These are phyloP conservation scores for Pandemis cinnamomeana DNA, from an alignment of 2,888 invertebrate genomes.

Conservation along the genomic window DNA sequence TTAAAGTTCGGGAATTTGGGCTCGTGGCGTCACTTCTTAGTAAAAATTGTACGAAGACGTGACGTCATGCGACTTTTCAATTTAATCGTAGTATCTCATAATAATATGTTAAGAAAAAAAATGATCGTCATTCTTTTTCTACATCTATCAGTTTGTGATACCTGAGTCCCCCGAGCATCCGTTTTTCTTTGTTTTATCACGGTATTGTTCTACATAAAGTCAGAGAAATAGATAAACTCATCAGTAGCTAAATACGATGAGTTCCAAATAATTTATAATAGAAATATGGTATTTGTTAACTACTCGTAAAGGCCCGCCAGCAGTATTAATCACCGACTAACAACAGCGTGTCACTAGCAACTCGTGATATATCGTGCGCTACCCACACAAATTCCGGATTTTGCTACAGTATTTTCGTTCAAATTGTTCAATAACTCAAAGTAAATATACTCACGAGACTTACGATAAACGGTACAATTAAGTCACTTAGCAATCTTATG, in stretches of 20 bases:
- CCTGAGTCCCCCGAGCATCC: background rate
- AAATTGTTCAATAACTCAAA: slow-evolving; percentile 16
- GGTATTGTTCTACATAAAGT: too few species aligned
- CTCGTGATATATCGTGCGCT: slow-evolving; percentile 31
- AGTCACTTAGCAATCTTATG: background rate
- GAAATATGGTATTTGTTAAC: background rate
- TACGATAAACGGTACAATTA: background rate
- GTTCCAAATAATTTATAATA: slow-evolving; percentile 16
- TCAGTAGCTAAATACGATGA: background rate
- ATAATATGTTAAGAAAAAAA: too few species aligned
- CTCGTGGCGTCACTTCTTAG: too few species aligned
- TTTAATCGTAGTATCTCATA: too few species aligned
- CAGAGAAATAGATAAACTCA: background rate
- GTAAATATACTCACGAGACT: background rate
- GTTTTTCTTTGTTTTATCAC: background rate
- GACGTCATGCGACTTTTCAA: too few species aligned
- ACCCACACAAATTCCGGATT: slow-evolving; percentile 37
- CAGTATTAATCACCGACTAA: slow-evolving; percentile 36
- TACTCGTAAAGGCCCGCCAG: slow-evolving; percentile 20
- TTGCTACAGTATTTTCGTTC: slow-evolving; percentile 30
- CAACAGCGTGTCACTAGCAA: slow-evolving; percentile 43
- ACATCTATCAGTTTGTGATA: background rate
- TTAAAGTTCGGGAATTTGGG: too few species aligned
- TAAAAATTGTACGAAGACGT: too few species aligned
- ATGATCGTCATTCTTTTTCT: too few species aligned